Evolutionary conservation across 1,140 invertebrate species (phyloP).

Genomic region (Melanaphis sacchari): DNA sequence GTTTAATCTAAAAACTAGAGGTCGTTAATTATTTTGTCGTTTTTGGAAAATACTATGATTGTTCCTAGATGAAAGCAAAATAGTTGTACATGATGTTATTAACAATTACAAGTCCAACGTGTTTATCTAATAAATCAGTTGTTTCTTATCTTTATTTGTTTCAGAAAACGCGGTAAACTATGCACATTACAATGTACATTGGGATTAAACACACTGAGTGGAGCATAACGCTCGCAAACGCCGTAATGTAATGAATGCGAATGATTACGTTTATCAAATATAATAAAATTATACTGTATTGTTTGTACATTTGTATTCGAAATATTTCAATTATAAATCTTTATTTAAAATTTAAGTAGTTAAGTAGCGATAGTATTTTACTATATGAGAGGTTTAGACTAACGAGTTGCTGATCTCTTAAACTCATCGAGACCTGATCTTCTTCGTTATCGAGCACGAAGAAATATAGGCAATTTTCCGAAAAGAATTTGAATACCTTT

Average conservation of each 20-base stretch:
- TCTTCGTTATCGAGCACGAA: too few species aligned
- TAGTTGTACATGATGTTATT: constrained; percentile 6
- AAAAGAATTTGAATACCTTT: too few species aligned
- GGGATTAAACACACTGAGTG: background rate
- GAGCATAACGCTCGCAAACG: background rate
- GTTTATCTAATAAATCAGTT: constrained; percentile 1
- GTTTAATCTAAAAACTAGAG: background rate
- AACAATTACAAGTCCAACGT: background rate
- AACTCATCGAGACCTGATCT: too few species aligned
- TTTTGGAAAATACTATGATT: background rate
- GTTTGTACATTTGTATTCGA: background rate
- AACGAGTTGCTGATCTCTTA: too few species aligned
- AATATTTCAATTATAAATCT: constrained; percentile 7
- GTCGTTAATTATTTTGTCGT: background rate
- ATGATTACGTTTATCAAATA: background rate
- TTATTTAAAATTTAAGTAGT: constrained; percentile 7
- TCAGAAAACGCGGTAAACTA: background rate
- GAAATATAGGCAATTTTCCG: too few species aligned
- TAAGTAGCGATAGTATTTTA: background rate
- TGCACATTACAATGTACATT: background rate
- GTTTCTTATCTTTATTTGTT: background rate
- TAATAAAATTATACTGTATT: background rate
- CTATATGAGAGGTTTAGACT: background rate
- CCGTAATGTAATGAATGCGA: background rate
- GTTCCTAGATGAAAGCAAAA: constrained; percentile 4